These are phyloP conservation scores for Ceryle rudis DNA, from an alignment of 2,797 vertebrate genomes.

Conservation along the genomic window DNA sequence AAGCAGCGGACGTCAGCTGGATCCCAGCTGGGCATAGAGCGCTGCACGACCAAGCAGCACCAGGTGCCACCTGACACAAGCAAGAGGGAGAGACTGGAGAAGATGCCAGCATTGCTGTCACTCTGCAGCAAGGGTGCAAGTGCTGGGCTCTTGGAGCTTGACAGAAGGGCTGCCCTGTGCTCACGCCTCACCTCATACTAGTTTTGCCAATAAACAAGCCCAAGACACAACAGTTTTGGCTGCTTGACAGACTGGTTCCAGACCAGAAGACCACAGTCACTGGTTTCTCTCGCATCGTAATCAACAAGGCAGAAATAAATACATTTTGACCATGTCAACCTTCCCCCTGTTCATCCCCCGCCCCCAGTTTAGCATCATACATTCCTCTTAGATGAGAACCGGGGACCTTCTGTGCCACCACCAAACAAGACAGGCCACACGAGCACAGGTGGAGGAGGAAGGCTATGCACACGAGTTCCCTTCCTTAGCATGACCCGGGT, in stretches of 20 bases:
- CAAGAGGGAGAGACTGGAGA: neutral
- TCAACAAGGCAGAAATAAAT: neutral
- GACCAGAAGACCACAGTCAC: neutral
- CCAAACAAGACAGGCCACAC: neutral
- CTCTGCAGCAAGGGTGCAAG: neutral
- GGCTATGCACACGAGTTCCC: neutral
- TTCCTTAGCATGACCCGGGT: neutral
- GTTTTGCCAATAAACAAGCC: neutral
- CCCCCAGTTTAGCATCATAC: neutral
- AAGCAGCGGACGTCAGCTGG: neutral
- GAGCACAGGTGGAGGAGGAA: slow-evolving; percentile 3
- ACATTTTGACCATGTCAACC: neutral
- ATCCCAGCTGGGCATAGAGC: neutral
- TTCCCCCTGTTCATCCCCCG: neutral
- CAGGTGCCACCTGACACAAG: neutral
- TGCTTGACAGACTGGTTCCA: neutral
- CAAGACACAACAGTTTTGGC: neutral
- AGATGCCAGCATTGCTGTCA: neutral
- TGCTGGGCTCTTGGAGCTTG: neutral
- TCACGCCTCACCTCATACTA: neutral
- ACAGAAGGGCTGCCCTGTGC: neutral
- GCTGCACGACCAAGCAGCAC: neutral
- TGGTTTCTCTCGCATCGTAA: neutral
- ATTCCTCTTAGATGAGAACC: neutral
- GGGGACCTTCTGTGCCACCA: slow-evolving; percentile 3